A percentile compares a stretch with the other conserved stretches of the same genome.
Conservation (phyloP, 2,888 invertebrate genomes). For the Hoplodrina blanda region DNA sequence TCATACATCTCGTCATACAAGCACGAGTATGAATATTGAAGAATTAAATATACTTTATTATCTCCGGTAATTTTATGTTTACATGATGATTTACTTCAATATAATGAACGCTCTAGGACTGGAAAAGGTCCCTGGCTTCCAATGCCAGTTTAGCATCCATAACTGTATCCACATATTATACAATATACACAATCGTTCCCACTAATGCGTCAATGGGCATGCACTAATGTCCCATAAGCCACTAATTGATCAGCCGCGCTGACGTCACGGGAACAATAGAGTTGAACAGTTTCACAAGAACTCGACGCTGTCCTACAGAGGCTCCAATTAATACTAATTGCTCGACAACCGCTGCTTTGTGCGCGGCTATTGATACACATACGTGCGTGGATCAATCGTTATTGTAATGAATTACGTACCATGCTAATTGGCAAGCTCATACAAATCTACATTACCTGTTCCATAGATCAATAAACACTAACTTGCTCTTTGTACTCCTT, state of each 20-base stretch:
- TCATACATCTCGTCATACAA: too few relatives aligned
- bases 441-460: too few relatives aligned
- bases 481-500: neutral
- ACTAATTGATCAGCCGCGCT: constrained; percentile 30
- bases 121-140: neutral
- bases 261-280: constrained; percentile 13
- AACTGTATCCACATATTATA: neutral
- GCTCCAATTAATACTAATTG: constrained; percentile 23
- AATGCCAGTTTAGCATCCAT: neutral
- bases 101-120: neutral
- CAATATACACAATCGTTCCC: neutral
- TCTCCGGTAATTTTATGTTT: neutral
- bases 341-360: constrained; percentile 1
- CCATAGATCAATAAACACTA: too few relatives aligned
- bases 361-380: neutral
- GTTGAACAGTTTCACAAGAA: constrained; percentile 12
- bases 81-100: neutral
- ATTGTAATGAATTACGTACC: neutral
- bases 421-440: neutral
- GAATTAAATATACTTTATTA: too few relatives aligned
- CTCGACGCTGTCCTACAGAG: constrained; percentile 1
- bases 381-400: neutral
- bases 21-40: too few relatives aligned
- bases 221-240: constrained; percentile 4
- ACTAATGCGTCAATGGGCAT: neutral